Evolutionary conservation across 1,140 invertebrate species (phyloP), one percentile per base, ranked within the genome.

Genomic region (Drosophila aff.): DNA sequence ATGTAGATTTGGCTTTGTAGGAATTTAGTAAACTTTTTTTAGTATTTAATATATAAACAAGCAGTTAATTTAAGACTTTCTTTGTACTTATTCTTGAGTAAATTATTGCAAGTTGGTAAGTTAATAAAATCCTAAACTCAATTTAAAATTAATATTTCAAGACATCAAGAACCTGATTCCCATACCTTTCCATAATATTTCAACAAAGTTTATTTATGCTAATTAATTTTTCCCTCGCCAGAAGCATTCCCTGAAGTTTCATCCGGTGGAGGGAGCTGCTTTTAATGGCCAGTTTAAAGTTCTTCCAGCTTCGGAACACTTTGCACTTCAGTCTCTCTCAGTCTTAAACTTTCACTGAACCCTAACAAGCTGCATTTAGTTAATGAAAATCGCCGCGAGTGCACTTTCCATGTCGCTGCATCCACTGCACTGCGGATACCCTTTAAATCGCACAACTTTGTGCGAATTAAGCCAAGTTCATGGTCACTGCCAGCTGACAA

Each of bases 381-480:
- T 40, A 49, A n/a, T 16, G 15, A 5, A 66, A 36, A 44, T 60
- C 21, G 16, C n/a, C 4, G 16, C 11, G 7, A 18, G 23, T 44
- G 33, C 64, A 63, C 23, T 67, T 67, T 63, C 59, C 43, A 40
- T 31, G 15, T 28, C 4, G 64, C 52, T 58, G 62, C 58, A 66
- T 21, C 18, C 58, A 21, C 23, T 40, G 59, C 64, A 40, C 43
- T 38, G n/a, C 26, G 18, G n/a, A 26, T 64, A 31, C 43, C 46
- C 43, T 64, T 38, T 8, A 50, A 64, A 50, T 55, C 31, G 7
- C 67, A 38, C 36, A 26, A 55, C 49, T 55, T 67, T 67, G 47
- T 55, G 49, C 57, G 26, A 72, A 81, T 74, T 67, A 67, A 53
- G 69, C 61, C 61, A 87, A 81, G 83, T 87, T 87, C 83, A 87